These are phyloP conservation scores for Bombyx mandarina DNA, from an alignment of 1,140 invertebrate species.

Conservation along the genomic window DNA sequence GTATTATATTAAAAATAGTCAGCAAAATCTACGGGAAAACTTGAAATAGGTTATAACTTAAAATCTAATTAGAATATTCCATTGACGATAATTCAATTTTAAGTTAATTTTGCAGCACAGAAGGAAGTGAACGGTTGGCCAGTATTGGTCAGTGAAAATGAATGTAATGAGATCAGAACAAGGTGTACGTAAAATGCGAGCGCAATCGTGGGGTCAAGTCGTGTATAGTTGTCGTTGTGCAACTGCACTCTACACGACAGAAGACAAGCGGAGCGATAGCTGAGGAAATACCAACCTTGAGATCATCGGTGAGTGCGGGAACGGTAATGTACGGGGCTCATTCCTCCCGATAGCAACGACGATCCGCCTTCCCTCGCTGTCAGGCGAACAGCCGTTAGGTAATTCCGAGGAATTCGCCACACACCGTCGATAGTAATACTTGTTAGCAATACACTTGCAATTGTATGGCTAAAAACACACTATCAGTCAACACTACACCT, in stretches of 20 bases:
- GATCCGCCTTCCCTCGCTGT: slow-evolving; percentile 60
- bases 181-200: slow-evolving; percentile 41
- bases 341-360: slow-evolving; percentile 62
- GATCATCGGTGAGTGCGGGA: slow-evolving; percentile 67
- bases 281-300: slow-evolving; percentile 52
- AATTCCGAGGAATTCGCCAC: slow-evolving; percentile 44
- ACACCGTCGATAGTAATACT: slow-evolving; percentile 45
- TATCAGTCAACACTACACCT: slow-evolving; percentile 59
- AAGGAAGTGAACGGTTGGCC: too few relatives aligned
- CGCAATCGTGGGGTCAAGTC: slow-evolving; percentile 38
- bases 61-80: too few relatives aligned
- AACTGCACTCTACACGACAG: slow-evolving; percentile 12
- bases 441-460: slow-evolving; percentile 61
- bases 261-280: slow-evolving; percentile 15
- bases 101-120: too few relatives aligned
- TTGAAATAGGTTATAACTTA: too few relatives aligned
- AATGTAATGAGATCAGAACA: slow-evolving; percentile 53
- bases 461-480: slow-evolving; percentile 66
- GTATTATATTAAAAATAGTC: too few relatives aligned
- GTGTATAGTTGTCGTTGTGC: slow-evolving; percentile 23
- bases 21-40: too few relatives aligned
- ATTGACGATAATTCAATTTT: too few relatives aligned
- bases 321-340: slow-evolving; percentile 61
- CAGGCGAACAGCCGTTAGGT: slow-evolving; percentile 58
- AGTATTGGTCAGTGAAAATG: slow-evolving; percentile 5